phyloP scores from a whole-genome alignment of 2,888 invertebrate species.

The Zaprionus bogoriensis region DNA sequence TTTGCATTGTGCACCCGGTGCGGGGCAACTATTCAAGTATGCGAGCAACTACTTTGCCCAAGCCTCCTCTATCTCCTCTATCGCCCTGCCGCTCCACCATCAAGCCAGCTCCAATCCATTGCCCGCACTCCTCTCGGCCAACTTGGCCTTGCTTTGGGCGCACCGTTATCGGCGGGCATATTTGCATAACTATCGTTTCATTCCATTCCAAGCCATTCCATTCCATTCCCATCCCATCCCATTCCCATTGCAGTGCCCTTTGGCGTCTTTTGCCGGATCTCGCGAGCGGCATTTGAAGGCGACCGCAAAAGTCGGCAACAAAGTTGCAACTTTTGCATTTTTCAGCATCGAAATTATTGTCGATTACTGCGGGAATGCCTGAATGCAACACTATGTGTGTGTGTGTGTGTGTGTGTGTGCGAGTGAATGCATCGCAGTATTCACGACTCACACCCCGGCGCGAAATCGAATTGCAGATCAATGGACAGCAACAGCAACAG shows the following conservation, averaged over 20 bases:
- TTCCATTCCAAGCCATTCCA: background rate
- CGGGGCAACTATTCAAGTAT: too few relatives aligned
- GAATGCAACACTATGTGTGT: too few relatives aligned
- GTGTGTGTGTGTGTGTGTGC: too few relatives aligned
- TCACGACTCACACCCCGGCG: background rate
- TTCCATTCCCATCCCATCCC: background rate
- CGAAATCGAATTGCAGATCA: conserved; percentile 10
- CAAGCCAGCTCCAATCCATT: too few relatives aligned
- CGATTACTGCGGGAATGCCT: background rate
- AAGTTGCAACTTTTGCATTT: background rate
- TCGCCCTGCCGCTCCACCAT: background rate
- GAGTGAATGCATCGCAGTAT: too few relatives aligned
- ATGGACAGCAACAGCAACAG: background rate
- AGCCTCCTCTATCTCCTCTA: background rate
- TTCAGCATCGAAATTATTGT: background rate
- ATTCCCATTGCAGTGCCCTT: background rate
- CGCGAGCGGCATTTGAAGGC: background rate
- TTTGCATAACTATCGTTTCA: conserved; percentile 48
- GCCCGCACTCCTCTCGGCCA: background rate
- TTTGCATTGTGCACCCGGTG: conserved; percentile 13
- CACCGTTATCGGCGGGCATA: conserved; percentile 46
- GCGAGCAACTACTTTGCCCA: background rate
- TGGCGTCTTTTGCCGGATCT: background rate
- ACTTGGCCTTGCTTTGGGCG: background rate
- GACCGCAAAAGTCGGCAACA: background rate